Conservation (phyloP, 2,797 vertebrate species). For the Enteromius paludinosus region DNA sequence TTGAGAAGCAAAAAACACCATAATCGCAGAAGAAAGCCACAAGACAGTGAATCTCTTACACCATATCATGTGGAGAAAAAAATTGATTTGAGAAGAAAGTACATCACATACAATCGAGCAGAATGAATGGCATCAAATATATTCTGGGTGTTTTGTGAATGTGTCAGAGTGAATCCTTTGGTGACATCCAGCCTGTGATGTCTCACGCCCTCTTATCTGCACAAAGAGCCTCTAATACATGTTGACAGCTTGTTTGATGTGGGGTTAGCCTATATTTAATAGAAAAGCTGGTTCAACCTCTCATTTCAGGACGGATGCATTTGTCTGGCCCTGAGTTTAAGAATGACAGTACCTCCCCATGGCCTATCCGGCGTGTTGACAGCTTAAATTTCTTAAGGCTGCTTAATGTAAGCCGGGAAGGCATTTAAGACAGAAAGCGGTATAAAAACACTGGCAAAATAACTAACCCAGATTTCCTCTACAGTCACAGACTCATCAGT, state of each 20-base stretch:
- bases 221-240: slow-evolving; percentile 75
- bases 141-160: slow-evolving; percentile 53
- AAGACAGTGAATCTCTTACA: slow-evolving; percentile 17
- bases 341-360: slow-evolving; percentile 16
- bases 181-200: slow-evolving; percentile 64
- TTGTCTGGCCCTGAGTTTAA: slow-evolving; percentile 9
- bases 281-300: slow-evolving; percentile 69
- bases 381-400: neutral
- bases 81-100: neutral
- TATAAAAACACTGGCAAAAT: slow-evolving; percentile 14
- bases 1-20: slow-evolving; percentile 57
- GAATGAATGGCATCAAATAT: slow-evolving; percentile 23
- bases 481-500: slow-evolving; percentile 40
- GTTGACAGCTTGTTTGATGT: slow-evolving; percentile 79
- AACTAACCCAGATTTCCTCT: slow-evolving; percentile 20
- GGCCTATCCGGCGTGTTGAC: neutral
- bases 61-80: slow-evolving; percentile 44
- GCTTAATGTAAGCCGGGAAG: neutral
- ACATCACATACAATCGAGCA: neutral
- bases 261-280: slow-evolving; percentile 75
- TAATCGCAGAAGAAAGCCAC: slow-evolving; percentile 64
- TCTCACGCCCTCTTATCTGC: slow-evolving; percentile 73
- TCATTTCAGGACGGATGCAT: slow-evolving; percentile 28
- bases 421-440: neutral
- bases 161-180: slow-evolving; percentile 60